Conservation (phyloP, 2,797 vertebrate species). For the Scyliorhinus canicula region DNA sequence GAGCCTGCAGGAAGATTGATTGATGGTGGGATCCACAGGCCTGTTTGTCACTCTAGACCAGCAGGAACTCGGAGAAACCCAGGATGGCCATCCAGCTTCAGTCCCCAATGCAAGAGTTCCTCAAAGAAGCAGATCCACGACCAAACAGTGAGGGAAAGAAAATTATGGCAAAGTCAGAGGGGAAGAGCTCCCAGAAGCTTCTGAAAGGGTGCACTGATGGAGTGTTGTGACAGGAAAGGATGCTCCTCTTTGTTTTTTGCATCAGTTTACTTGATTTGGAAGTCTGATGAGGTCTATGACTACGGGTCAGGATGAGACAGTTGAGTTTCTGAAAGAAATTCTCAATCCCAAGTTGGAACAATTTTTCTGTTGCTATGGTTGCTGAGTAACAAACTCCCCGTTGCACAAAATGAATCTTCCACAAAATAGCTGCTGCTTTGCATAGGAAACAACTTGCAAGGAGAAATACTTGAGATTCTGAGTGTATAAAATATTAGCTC, state of each 20-base stretch:
- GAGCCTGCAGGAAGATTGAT: no score
- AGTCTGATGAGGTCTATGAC: background rate
- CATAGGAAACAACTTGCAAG: no score
- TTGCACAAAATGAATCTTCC: background rate
- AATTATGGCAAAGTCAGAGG: background rate
- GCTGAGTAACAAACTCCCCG: no score
- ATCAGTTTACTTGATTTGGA: no score
- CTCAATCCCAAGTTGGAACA: background rate
- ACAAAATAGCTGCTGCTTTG: background rate
- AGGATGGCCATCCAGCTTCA: background rate
- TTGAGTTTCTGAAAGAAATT: background rate
- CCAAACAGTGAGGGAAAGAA: background rate
- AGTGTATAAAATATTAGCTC: no score
- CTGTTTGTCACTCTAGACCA: background rate
- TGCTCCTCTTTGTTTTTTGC: background rate
- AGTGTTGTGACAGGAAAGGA: background rate
- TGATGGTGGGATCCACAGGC: no score
- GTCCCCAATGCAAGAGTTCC: background rate
- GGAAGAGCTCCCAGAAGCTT: background rate
- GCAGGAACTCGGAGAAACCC: background rate
- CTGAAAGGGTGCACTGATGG: background rate
- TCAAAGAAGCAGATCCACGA: background rate
- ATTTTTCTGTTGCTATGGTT: background rate
- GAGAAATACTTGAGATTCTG: no score
- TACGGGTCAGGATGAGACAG: background rate